Conservation (phyloP, 92 coral and sea anemone species). For the Parazoanthus darwini region DNA sequence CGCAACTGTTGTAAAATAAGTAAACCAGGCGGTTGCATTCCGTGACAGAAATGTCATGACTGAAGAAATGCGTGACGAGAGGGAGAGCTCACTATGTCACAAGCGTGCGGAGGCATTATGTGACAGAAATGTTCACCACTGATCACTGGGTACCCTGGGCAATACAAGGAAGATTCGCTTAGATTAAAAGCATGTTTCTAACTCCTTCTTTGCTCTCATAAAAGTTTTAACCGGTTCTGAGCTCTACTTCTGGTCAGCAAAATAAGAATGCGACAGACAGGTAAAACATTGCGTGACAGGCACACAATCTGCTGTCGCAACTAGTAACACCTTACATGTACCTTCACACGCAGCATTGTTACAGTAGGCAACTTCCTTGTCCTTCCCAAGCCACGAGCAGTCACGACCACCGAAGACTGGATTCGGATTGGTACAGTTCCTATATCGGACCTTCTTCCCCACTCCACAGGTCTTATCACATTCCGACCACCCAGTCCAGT, state of each 20-base stretch:
- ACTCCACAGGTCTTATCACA: constrained; percentile 90
- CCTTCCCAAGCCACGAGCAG: constrained; percentile 84
- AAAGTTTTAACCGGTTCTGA: too few species aligned
- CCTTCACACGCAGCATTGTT: constrained; percentile 85
- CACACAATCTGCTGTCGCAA: neutral
- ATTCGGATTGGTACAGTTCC: constrained; percentile 87
- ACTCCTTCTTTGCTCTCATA: too few species aligned
- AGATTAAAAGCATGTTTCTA: neutral
- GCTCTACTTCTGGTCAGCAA: neutral
- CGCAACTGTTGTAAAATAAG: too few species aligned
- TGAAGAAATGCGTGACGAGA: neutral
- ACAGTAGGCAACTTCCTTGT: constrained; percentile 74
- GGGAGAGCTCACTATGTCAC: neutral
- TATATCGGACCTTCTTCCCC: constrained; percentile 76
- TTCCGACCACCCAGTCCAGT: constrained; percentile 95
- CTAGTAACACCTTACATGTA: constrained; percentile 30
- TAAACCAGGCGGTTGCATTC: neutral
- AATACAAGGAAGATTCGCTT: neutral
- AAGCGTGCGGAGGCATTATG: neutral
- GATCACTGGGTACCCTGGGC: neutral
- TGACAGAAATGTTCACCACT: neutral
- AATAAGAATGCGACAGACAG: neutral
- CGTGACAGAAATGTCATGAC: neutral
- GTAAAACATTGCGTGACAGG: neutral
- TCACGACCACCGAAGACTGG: constrained; percentile 86